phyloP scores from a whole-genome alignment of 2,113 vertebrate genomes.

The Rhadina sibilatrix region DNA sequence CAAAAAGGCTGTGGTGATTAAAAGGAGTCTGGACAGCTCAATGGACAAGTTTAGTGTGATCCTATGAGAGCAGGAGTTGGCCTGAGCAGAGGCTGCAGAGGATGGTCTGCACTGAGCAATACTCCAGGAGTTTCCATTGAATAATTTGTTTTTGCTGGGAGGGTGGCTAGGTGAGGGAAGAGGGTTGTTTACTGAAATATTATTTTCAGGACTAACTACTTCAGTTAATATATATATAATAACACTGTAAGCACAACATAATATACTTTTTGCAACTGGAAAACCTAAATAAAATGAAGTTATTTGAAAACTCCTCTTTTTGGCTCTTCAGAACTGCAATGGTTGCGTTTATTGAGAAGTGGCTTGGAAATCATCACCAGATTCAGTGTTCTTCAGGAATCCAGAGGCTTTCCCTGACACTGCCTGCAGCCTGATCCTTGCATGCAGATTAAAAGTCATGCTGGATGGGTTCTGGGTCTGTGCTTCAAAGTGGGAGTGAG shows the following conservation, averaged over 20 bases:
- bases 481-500: background rate
- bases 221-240: background rate
- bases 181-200: background rate
- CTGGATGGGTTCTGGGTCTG: background rate
- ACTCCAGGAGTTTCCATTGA: background rate
- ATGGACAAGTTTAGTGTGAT: background rate
- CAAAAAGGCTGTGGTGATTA: background rate
- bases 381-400: background rate
- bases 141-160: background rate
- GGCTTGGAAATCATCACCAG: background rate
- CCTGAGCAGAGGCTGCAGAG: background rate
- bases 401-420: background rate
- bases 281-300: background rate
- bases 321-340: background rate
- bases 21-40: background rate
- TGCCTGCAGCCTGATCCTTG: background rate
- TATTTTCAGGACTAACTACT: background rate
- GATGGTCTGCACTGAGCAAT: background rate
- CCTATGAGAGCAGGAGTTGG: background rate
- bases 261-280: background rate
- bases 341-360: background rate
- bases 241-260: background rate
- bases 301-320: background rate
- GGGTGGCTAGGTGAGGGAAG: background rate
- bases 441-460: background rate